Percentiles rank a stretch among this genome's conserved stretches.
Evolutionary conservation across 64 coral and sea anemone species (phyloP).

Genomic region (Montipora efflorescens): DNA sequence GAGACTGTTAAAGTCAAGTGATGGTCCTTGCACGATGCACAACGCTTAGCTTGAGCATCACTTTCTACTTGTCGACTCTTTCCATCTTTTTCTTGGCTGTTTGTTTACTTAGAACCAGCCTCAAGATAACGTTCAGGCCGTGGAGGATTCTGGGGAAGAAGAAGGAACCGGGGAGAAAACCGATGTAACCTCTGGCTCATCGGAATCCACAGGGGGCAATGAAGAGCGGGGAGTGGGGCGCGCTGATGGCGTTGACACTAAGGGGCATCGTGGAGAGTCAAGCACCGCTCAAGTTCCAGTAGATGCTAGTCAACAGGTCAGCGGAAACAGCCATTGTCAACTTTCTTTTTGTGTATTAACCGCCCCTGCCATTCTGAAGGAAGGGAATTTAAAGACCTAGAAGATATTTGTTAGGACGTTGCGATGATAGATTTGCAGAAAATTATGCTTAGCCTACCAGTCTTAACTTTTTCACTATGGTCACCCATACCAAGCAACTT

Average conservation of each 20-base stretch:
- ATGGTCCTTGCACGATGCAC: no score
- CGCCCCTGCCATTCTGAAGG: no score
- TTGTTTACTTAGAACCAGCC: conserved; percentile 9
- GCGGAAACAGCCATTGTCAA: not conserved
- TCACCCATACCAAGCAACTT: no score
- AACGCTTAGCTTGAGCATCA: no score
- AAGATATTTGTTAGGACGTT: no score
- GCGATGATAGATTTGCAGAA: no score
- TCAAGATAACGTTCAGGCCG: conserved; percentile 76
- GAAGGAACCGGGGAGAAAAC: conserved; percentile 69
- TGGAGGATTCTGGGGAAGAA: conserved; percentile 80
- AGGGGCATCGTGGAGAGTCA: conserved; percentile 86
- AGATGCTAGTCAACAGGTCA: conserved; percentile 74
- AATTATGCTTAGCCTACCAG: no score
- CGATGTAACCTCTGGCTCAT: conserved; percentile 67
- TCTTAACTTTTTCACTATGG: no score
- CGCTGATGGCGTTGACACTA: conserved; percentile 62
- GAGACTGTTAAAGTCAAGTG: no score
- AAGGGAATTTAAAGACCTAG: no score
- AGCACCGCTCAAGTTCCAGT: conserved; percentile 29
- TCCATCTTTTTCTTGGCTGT: not conserved
- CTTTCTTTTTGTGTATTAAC: not conserved
- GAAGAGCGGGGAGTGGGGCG: conserved; percentile 77
- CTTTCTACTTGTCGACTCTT: not conserved
- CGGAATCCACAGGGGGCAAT: conserved; percentile 68